Evolutionary conservation across 2,888 invertebrate species (phyloP).

Genomic region (Apantesis nais): DNA sequence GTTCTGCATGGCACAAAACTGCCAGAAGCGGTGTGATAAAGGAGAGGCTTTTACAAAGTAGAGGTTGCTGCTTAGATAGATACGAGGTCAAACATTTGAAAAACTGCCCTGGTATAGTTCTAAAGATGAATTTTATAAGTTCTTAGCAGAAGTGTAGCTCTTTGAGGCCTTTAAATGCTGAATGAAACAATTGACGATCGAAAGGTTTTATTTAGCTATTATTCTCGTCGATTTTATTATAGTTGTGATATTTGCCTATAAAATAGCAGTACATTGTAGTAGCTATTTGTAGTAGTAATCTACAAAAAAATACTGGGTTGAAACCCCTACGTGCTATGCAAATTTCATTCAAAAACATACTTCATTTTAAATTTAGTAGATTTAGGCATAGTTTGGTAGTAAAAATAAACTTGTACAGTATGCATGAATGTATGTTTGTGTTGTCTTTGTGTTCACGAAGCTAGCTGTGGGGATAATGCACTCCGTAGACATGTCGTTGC

Average conservation of each 20-base stretch:
- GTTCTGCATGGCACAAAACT: too few relatives aligned
- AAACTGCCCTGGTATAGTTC: background rate
- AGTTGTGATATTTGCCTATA: too few relatives aligned
- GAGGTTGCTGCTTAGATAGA: too few relatives aligned
- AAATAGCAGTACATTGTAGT: too few relatives aligned
- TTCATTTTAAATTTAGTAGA: background rate
- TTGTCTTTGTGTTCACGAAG: conserved; percentile 33
- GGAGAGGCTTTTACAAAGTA: too few relatives aligned
- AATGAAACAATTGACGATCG: background rate
- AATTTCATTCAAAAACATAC: background rate
- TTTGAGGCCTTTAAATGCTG: background rate
- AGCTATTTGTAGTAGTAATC: too few relatives aligned
- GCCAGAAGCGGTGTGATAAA: too few relatives aligned
- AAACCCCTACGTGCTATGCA: background rate
- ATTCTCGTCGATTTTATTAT: too few relatives aligned
- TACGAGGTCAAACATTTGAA: background rate
- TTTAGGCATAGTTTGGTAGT: background rate
- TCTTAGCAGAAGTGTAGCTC: background rate
- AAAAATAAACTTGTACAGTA: background rate
- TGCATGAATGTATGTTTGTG: conserved; percentile 42
- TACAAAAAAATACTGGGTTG: background rate
- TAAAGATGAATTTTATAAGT: background rate
- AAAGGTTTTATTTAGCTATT: background rate
- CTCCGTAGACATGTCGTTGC: background rate
- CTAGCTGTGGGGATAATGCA: conserved; percentile 7